Conservation (phyloP, 2,113 vertebrate species). For the Cranoglanis bouderius region DNA sequence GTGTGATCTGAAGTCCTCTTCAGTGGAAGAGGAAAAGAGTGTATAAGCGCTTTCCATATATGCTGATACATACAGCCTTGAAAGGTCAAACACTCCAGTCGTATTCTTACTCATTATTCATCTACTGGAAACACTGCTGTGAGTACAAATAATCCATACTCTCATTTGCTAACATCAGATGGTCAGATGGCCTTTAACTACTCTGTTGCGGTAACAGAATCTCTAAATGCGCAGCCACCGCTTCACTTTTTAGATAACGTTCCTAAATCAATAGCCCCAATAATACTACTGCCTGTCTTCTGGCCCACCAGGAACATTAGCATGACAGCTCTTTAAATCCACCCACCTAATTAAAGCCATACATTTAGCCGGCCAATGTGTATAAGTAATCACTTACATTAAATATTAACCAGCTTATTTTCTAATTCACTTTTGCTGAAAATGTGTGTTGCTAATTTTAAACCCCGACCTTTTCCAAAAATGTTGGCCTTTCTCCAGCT, state of each 20-base stretch:
- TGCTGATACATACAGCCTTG: constrained; percentile 22
- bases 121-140: not conserved
- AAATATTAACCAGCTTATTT: constrained; percentile 64
- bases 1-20: not conserved
- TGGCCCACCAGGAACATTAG: constrained; percentile 28
- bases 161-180: not conserved
- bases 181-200: not conserved
- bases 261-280: constrained; percentile 19
- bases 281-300: constrained; percentile 17
- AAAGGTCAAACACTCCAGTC: constrained; percentile 30
- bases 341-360: constrained; percentile 55
- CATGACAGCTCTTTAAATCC: constrained; percentile 12
- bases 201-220: constrained; percentile 5
- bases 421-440: constrained; percentile 60
- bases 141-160: constrained; percentile 18
- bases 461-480: constrained; percentile 40
- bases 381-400: constrained; percentile 56
- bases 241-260: constrained; percentile 7
- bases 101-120: constrained; percentile 3
- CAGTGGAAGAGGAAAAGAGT: not conserved
- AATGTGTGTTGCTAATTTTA: constrained; percentile 49
- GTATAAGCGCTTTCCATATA: constrained; percentile 4
- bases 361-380: constrained; percentile 29
- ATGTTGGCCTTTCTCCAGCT: not conserved
- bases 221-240: not conserved